A percentile compares a stretch with the other conserved stretches of the same genome.
Evolutionary conservation across 2,888 invertebrate species (phyloP).

Genomic region (Alentia gelatinosa): DNA sequence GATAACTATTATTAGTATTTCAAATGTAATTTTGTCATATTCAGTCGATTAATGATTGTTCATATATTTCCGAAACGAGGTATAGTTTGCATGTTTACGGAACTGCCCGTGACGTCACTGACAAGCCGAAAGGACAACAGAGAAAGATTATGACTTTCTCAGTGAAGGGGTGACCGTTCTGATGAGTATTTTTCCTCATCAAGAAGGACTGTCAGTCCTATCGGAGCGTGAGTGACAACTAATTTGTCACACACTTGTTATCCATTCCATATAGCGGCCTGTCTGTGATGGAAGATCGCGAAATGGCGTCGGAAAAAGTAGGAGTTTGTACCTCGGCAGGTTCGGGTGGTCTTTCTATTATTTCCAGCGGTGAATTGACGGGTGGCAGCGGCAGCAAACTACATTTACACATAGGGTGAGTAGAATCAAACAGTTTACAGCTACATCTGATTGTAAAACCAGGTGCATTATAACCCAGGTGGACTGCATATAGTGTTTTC

Average conservation of each 20-base stretch:
- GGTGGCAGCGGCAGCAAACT: not conserved
- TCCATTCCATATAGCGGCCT: not conserved
- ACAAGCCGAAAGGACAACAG: slow-evolving; percentile 28
- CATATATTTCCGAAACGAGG: not conserved
- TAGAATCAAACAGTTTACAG: not conserved
- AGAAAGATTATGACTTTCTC: not conserved
- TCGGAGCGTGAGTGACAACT: not conserved
- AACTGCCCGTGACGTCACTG: not conserved
- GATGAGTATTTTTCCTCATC: not conserved
- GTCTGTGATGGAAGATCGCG: not conserved
- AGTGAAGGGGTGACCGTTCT: not conserved
- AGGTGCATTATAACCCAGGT: no score
- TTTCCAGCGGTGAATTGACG: not conserved
- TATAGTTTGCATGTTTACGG: no score
- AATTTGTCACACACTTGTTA: not conserved
- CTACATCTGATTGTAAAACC: no score
- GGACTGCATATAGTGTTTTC: no score
- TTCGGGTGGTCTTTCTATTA: not conserved
- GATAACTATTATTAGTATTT: not conserved
- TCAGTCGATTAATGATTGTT: no score
- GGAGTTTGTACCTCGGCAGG: not conserved
- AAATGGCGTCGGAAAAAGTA: not conserved
- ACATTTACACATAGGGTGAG: slow-evolving; percentile 2
- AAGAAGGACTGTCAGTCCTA: not conserved
- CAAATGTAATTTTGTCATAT: no score